Base-by-base conservation (phyloP, 2,113 vertebrate genomes). In the Sinocyclocheilus maitianheensis region DNA sequence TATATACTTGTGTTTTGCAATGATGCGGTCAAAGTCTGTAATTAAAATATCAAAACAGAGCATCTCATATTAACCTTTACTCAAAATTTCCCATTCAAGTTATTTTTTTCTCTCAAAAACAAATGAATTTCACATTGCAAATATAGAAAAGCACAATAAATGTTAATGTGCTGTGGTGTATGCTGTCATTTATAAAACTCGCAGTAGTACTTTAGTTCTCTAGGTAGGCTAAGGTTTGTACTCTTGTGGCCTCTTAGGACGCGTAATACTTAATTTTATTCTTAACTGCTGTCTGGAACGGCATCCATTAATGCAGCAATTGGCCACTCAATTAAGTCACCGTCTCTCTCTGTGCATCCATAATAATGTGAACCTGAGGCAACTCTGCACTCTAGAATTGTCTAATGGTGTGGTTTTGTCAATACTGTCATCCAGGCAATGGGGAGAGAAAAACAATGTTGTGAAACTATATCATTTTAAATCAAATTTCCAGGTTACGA, bases 341-440 rank as follows among this genome's bases (percentile, higher is more conserved):
- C 37, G 34, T 69, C 81, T 40, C 40, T 30, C 77, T 81, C 24
- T 53, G 8, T 14, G 34, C 62, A 77, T 46, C 37, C 74, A 83
- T 83, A 74, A 24, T 88, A 77, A 88, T 85, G 84, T 51, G 18
- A 81, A 63, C 84, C 79, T 72, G 71, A 77, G 84, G 84, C 79
- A 71, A 34, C 34, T 72, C 77, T 62, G 58, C 37, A 40, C 20
- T 79, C 34, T 62, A 62, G 5, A 80, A 46, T 80, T 80, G 77
- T 80, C 12, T 63, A 80, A 80, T 80, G 55, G 58, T 24, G 34
- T 80, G 34, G 43, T 80, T 63, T 37, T 62, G 34, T 63, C 77
- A 13, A 18, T 80, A 10, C 55, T 80, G 58, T 80, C 55, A 43
- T 3, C 13, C 37, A 63, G 22, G 22, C 20, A 60, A 40, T 78